These are phyloP conservation scores for Marronus borbonicus DNA, from an alignment of 2,888 invertebrate species.

Conservation along the genomic window DNA sequence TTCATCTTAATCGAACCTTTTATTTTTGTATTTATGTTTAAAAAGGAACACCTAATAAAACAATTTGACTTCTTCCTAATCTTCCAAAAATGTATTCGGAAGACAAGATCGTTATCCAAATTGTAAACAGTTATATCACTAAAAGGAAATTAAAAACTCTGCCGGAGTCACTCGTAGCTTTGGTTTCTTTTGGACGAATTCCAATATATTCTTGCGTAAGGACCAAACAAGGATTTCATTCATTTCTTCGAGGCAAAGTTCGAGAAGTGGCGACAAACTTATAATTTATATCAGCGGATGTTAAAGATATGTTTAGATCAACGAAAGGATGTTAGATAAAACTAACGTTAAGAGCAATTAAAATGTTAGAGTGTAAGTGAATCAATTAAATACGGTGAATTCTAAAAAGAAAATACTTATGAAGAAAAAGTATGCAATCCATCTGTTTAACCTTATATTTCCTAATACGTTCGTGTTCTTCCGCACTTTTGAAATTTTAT, in stretches of 20 bases:
- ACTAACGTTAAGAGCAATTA: too few relatives aligned
- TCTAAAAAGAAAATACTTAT: too few relatives aligned
- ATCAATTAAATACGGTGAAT: too few relatives aligned
- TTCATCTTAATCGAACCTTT: too few relatives aligned
- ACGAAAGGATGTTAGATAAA: neutral
- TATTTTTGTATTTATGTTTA: too few relatives aligned
- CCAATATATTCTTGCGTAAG: constrained; percentile 3
- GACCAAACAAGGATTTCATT: constrained; percentile 23
- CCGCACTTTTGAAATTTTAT: neutral
- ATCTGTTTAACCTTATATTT: neutral
- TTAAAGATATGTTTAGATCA: constrained; percentile 11
- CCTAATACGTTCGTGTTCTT: neutral
- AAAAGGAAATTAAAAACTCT: constrained; percentile 29
- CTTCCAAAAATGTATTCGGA: too few relatives aligned
- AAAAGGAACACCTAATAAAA: neutral
- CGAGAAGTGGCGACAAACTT: neutral
- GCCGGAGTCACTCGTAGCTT: too few relatives aligned
- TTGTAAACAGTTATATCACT: constrained; percentile 26
- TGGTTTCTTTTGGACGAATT: too few relatives aligned
- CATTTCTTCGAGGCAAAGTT: constrained; percentile 14
- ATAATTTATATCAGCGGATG: neutral
- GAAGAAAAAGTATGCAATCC: neutral
- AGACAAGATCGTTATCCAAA: neutral
- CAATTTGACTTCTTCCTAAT: neutral
- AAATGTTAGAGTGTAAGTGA: too few relatives aligned